Base-by-base conservation (phyloP, 2,113 vertebrate species). In the Falcunculus frontatus region DNA sequence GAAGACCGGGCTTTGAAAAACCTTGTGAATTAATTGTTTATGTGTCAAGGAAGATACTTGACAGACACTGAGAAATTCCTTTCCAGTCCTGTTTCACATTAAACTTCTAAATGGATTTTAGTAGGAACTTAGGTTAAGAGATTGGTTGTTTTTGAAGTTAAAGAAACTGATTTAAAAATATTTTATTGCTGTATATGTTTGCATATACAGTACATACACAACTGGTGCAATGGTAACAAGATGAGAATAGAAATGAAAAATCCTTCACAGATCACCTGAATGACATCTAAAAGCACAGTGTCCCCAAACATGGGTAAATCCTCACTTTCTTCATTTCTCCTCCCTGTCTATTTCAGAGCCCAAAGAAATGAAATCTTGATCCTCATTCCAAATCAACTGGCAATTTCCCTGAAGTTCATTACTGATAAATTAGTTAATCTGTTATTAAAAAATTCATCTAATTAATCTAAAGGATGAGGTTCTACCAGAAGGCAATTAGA, bases 171-270 rank as follows among this genome's bases (percentile, higher is more conserved):
- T 74, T 83, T 41, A 2, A 81, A 95, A 96, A 84, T 88, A 63
- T 44, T 80, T 90, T 95, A 94, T 96, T 96, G 95, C 87, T 96
- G n/a, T 93, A 82, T 63, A 2, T 57, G 32, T 70, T 88, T 92
- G 79, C 65, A 92, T 46, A 80, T 41, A 62, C 35, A 17, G 5
- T 81, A 79, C 59, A 90, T 47, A 92, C 16, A 78, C 9, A 77
- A 59, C 30, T 41, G 64, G 35, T 63, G 55, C 23, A 46, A 67
- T 26, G 23, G 18, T 67, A 83, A 69, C 23, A 83, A 76, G 39
- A 60, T 1, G 1, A 68, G 44, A 85, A 88, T 0, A 83, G 37
- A 90, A 85, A 84, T 55, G 7, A 92, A 86, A 89, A 83, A 32
- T 33, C 4, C 29, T 49, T 85, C 39, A 13, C 7, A 84, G 65